Percentiles rank a stretch among this genome's conserved stretches.
phyloP scores from a whole-genome alignment of 2,888 invertebrate genomes.

The Andrena praecox region DNA sequence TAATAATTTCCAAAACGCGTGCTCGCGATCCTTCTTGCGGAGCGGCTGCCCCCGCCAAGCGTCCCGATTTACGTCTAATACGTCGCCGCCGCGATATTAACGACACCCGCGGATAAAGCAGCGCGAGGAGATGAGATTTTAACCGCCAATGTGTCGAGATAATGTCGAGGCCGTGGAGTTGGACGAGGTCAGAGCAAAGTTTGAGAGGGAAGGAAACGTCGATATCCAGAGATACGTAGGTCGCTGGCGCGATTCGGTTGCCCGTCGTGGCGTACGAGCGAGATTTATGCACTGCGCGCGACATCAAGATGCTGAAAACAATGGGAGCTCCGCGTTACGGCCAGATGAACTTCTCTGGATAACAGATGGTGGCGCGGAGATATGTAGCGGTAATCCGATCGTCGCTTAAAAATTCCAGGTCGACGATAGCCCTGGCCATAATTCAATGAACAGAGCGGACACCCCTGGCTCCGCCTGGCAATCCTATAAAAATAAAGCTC shows the following conservation, averaged over 20 bases:
- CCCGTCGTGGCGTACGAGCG: background rate
- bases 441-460: too few species aligned
- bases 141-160: slow-evolving; percentile 21
- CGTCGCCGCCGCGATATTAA: slow-evolving; percentile 35
- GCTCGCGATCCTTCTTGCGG: slow-evolving; percentile 15
- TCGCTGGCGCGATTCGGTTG: slow-evolving; percentile 28
- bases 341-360: slow-evolving; percentile 46
- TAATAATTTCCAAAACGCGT: slow-evolving; percentile 10
- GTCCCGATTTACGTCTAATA: slow-evolving; percentile 6
- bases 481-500: too few species aligned
- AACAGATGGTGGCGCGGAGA: slow-evolving; percentile 11
- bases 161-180: background rate
- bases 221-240: slow-evolving; percentile 39
- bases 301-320: slow-evolving; percentile 57
- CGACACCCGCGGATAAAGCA: slow-evolving; percentile 19
- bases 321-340: slow-evolving; percentile 48
- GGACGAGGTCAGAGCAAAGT: background rate
- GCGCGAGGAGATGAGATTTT: slow-evolving; percentile 39
- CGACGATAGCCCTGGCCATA: background rate
- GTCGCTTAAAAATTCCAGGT: slow-evolving; percentile 12
- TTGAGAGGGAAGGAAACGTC: slow-evolving; percentile 34
- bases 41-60: slow-evolving; percentile 3
- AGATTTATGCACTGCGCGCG: slow-evolving; percentile 47
- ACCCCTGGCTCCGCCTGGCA: too few species aligned
- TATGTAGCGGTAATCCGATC: slow-evolving; percentile 7